Evolutionary conservation across 2,113 vertebrate genomes (phyloP).

Genomic region (Cyrtonyx montezumae): DNA sequence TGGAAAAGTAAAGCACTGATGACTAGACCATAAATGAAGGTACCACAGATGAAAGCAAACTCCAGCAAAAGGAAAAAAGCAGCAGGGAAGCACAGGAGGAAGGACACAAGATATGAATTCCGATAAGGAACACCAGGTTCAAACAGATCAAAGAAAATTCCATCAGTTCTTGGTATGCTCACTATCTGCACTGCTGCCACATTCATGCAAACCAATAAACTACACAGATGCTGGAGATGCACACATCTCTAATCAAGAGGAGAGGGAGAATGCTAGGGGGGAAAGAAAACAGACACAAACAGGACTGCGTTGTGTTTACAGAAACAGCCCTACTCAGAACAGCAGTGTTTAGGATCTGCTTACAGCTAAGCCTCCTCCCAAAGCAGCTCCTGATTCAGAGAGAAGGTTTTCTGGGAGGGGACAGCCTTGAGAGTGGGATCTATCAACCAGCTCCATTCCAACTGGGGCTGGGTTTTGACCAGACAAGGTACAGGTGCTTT

Average conservation of each 20-base stretch:
- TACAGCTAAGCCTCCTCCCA: background rate
- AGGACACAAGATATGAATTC: accelerated
- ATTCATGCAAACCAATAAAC: background rate
- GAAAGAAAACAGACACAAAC: background rate
- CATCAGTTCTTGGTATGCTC: background rate
- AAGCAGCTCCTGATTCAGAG: background rate
- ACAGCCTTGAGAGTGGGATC: background rate
- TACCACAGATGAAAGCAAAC: background rate
- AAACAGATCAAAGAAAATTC: background rate
- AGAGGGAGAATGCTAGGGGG: background rate
- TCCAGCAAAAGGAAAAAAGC: background rate
- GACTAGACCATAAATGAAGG: background rate
- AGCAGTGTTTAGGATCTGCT: background rate
- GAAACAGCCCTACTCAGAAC: background rate
- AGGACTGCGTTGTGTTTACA: background rate
- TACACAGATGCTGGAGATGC: background rate
- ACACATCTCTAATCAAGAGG: background rate
- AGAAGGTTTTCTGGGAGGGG: background rate
- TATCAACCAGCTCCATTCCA: background rate
- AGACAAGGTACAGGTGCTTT: accelerated
- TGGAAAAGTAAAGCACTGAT: background rate
- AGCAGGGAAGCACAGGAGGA: background rate
- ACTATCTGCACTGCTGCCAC: background rate
- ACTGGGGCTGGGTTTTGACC: too few relatives aligned
- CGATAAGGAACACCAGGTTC: background rate